phyloP scores from a whole-genome alignment of 2,113 vertebrate species.

The Eurystomus gularis region DNA sequence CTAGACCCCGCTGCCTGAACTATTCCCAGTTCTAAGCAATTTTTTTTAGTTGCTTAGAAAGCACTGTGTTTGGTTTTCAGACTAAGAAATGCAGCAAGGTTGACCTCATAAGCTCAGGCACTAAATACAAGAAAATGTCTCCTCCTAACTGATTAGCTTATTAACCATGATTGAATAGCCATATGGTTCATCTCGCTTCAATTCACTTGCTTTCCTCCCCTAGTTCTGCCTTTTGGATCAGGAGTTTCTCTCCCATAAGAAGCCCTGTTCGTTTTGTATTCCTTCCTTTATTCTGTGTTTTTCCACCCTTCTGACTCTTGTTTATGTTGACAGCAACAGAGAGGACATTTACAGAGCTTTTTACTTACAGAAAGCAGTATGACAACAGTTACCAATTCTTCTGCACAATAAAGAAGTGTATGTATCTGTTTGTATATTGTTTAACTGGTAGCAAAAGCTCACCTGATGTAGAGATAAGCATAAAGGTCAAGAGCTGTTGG shows the following conservation, averaged over 20 bases:
- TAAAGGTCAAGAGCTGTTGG: neutral
- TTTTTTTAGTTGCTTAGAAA: neutral
- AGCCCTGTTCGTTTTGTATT: neutral
- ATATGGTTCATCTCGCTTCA: neutral
- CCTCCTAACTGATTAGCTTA: slow-evolving; percentile 13
- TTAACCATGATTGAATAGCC: neutral
- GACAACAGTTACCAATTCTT: neutral
- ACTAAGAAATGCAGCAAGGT: neutral
- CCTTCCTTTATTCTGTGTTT: neutral
- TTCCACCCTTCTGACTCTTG: neutral
- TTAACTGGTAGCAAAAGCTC: neutral
- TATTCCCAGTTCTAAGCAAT: neutral
- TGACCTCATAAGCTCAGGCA: neutral
- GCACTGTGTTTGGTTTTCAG: neutral
- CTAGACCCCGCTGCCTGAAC: neutral
- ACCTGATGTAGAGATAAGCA: neutral
- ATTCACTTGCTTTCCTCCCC: neutral
- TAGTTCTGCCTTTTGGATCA: neutral
- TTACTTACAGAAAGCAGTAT: neutral
- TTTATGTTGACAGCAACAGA: neutral
- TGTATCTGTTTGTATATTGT: neutral
- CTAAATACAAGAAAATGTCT: neutral
- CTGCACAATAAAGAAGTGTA: neutral
- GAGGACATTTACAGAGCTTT: neutral
- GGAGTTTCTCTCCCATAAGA: neutral